Evolutionary conservation across 1,140 invertebrate genomes (phyloP).

Genomic region (Aphis gossypii): DNA sequence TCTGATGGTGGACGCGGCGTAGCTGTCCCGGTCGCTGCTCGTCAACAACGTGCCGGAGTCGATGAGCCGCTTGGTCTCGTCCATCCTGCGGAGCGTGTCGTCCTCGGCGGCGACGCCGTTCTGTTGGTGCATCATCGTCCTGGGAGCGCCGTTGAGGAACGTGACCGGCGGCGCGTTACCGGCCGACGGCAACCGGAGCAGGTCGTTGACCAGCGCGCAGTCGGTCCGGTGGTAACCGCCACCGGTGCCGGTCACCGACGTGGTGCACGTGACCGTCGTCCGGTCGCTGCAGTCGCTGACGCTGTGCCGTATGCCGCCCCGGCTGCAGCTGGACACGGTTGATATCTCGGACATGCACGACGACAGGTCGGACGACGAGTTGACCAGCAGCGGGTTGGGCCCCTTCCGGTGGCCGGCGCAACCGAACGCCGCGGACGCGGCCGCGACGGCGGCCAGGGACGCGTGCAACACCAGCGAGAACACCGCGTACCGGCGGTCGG

Average conservation of each 20-base stretch:
- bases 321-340: slow-evolving; percentile 59
- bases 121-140: background rate
- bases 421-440: slow-evolving; percentile 62
- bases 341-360: slow-evolving; percentile 61
- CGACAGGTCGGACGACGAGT: slow-evolving; percentile 60
- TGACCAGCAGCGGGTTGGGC: slow-evolving; percentile 56
- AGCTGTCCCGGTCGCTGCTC: slow-evolving; percentile 2
- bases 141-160: slow-evolving; percentile 59
- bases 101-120: background rate
- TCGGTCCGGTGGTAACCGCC: slow-evolving; percentile 35
- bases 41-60: slow-evolving; percentile 46
- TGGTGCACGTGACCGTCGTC: background rate
- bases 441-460: slow-evolving; percentile 63
- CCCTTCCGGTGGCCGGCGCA: slow-evolving; percentile 46
- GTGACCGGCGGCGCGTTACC: slow-evolving; percentile 58
- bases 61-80: slow-evolving; percentile 57
- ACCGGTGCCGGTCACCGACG: background rate
- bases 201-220: slow-evolving; percentile 59
- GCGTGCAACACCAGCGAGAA: slow-evolving; percentile 67
- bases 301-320: slow-evolving; percentile 58
- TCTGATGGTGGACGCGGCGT: slow-evolving; percentile 28
- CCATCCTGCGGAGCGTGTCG: slow-evolving; percentile 37
- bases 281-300: slow-evolving; percentile 59
- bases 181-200: slow-evolving; percentile 58
- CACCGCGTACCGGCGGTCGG: slow-evolving; percentile 64